These are phyloP conservation scores for Mallotus villosus DNA, from an alignment of 2,797 vertebrate species.

Conservation along the genomic window DNA sequence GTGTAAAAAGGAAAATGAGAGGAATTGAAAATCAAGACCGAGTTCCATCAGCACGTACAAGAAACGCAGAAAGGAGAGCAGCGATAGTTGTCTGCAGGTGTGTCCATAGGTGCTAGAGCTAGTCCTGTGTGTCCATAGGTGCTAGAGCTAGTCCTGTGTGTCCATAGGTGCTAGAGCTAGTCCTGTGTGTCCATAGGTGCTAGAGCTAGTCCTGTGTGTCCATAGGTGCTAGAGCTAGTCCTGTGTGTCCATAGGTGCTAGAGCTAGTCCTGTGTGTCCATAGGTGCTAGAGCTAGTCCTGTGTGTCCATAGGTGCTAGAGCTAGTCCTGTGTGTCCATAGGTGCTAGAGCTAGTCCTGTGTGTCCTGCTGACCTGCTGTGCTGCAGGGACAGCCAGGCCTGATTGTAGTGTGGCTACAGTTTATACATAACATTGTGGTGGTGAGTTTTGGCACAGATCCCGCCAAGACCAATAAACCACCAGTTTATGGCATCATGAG, in stretches of 20 bases:
- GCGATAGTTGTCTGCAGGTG: conserved; percentile 36
- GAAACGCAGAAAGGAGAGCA: conserved; percentile 31
- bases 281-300: conserved; percentile 30
- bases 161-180: too few relatives aligned
- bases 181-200: too few relatives aligned
- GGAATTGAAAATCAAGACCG: not conserved
- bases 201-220: not conserved
- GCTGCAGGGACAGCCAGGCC: conserved; percentile 50
- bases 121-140: conserved; percentile 27
- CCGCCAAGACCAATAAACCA: conserved; percentile 33
- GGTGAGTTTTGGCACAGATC: conserved; percentile 54
- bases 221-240: conserved; percentile 31
- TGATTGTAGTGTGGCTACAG: conserved; percentile 44
- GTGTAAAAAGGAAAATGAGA: conserved; percentile 1
- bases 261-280: conserved; percentile 18
- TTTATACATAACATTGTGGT: conserved; percentile 39
- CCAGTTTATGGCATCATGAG: conserved; percentile 17
- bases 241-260: not conserved
- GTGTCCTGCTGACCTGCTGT: conserved; percentile 46
- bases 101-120: conserved; percentile 30
- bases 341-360: conserved; percentile 30
- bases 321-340: conserved; percentile 2
- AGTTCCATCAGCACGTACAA: conserved; percentile 6
- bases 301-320: too few relatives aligned
- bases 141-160: not conserved